Evolutionary conservation across 1,140 invertebrate species (phyloP), one percentile per base, ranked within the genome.

Genomic region (Mactra quadrangularis): DNA sequence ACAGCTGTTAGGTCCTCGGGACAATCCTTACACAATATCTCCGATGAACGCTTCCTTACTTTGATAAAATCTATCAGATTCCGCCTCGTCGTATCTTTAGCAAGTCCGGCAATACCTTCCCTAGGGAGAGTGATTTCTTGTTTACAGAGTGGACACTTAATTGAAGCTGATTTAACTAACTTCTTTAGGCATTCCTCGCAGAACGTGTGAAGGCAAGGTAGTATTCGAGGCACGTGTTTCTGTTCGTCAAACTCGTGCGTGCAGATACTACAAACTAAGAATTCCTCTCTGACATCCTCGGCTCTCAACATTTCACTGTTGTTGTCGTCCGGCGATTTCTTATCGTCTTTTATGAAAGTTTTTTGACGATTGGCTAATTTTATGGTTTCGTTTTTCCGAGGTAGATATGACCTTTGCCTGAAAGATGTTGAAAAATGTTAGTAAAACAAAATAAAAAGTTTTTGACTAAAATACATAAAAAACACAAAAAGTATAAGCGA

Each of bases 121-220:
- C 38, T 66, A 38, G 86, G 84, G 1, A 87, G 47, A 25, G 50
- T 22, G 59, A 79, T 70, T 7, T 82, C 70, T 47, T 82, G 59
- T 29, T 85, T 85, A 66, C 86, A 87, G 4, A 82, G 66, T 3
- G 86, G 86, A 41, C 86, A 87, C 0, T 68, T 27, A 22, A 87
- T 33, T 52, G 62, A 22, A 29, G 79, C 50, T 33, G 55, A 41
- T 59, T 78, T 83, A 13, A 82, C 31, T 4, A 85, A 52, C 66
- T 87, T 82, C 33, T 62, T 64, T 27, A 87, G 41, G 68, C 86
- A 87, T 0, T 62, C 31, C 57, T 87, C 82, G 62, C 86, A 87
- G 35, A 85, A 85, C 38, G 86, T 87, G 76, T 87, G 86, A 25
- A 87, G 72, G 52, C 86, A 87, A 41, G 84, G 84, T 11, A 87